Percentiles rank a stretch among this genome's conserved stretches.
phyloP scores from a whole-genome alignment of 1,140 invertebrate genomes.

The Drosophila repleta region DNA sequence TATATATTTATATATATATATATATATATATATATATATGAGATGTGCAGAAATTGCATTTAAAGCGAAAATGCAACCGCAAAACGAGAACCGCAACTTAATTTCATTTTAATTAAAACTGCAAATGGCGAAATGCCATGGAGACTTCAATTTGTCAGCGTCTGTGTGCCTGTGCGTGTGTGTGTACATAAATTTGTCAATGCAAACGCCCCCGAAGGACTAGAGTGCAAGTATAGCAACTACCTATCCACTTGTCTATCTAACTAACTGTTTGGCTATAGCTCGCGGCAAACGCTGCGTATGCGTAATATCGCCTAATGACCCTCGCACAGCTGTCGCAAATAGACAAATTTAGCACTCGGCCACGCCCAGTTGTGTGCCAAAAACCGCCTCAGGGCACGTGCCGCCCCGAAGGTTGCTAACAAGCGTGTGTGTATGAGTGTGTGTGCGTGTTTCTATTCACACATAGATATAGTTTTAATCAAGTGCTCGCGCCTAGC shows the following conservation, averaged over 20 bases:
- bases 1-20: constrained; percentile 3
- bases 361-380: constrained; percentile 15
- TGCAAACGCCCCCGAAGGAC: constrained; percentile 10
- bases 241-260: not conserved
- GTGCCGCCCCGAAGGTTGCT: constrained; percentile 25
- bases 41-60: constrained; percentile 48
- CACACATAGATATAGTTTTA: constrained; percentile 16
- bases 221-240: not conserved
- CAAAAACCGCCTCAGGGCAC: constrained; percentile 11
- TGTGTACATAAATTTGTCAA: constrained; percentile 31
- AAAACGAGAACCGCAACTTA: constrained; percentile 50
- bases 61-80: constrained; percentile 38
- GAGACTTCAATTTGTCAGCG: not conserved
- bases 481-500: constrained; percentile 50
- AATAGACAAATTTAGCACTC: constrained; percentile 39
- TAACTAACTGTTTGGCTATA: constrained; percentile 4
- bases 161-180: not conserved
- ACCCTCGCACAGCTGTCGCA: constrained; percentile 48
- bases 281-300: constrained; percentile 58
- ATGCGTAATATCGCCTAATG: constrained; percentile 69
- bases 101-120: constrained; percentile 80
- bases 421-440: not conserved
- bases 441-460: constrained; percentile 2
- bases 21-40: constrained; percentile 41
- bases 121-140: constrained; percentile 54